phyloP scores from a whole-genome alignment of 2,113 vertebrate genomes.

The Sphyrna mokarran region DNA sequence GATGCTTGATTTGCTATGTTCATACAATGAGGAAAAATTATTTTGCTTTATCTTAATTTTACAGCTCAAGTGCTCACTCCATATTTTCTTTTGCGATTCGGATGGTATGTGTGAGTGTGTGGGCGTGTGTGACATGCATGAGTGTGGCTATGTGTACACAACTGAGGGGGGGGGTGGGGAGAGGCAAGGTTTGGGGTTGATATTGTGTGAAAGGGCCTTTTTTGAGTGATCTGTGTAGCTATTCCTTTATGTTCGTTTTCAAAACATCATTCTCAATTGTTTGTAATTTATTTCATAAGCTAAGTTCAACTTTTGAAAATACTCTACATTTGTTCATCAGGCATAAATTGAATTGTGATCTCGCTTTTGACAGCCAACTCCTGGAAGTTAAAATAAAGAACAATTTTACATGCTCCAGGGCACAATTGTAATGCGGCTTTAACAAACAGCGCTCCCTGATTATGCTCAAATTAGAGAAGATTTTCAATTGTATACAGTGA shows the following conservation, averaged over 20 bases:
- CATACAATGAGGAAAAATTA: no score
- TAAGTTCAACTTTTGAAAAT: neutral
- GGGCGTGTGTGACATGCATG: neutral
- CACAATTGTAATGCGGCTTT: neutral
- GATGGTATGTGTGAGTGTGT: neutral
- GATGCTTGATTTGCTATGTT: no score
- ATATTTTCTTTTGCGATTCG: neutral
- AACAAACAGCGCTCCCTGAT: neutral
- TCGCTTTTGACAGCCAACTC: neutral
- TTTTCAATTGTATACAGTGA: neutral
- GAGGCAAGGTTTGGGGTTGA: neutral
- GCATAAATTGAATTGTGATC: neutral
- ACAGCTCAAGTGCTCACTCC: no score
- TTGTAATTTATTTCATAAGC: neutral
- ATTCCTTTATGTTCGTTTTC: neutral
- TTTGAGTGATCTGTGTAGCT: neutral
- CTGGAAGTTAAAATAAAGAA: neutral
- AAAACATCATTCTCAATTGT: neutral
- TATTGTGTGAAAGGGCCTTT: neutral
- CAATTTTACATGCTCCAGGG: neutral
- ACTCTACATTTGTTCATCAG: neutral
- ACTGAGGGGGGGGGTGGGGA: no score
- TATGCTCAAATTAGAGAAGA: neutral
- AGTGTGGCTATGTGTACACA: neutral
- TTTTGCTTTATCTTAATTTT: no score